phyloP scores from a whole-genome alignment of 2,888 invertebrate species.

The Cataglyphis altisquamis region DNA sequence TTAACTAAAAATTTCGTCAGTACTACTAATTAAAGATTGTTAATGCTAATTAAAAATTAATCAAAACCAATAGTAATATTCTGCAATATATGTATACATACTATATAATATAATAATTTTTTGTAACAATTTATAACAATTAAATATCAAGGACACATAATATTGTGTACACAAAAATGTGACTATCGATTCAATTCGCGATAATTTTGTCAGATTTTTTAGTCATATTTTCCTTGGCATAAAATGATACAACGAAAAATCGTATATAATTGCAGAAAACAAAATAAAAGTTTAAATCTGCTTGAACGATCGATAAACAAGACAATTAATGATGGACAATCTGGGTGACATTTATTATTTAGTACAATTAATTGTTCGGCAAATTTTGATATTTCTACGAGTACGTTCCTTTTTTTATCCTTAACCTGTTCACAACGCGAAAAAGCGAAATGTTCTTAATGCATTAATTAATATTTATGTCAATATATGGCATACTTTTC shows the following conservation, averaged over 20 bases:
- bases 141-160: not conserved
- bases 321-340: constrained; percentile 72
- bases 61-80: not conserved
- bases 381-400: constrained; percentile 74
- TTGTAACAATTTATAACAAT: not conserved
- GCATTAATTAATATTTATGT: constrained; percentile 8
- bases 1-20: not conserved
- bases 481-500: not conserved
- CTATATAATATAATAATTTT: not conserved
- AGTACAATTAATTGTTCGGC: constrained; percentile 70
- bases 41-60: not conserved
- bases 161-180: constrained; percentile 33
- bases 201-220: constrained; percentile 59
- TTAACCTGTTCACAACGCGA: constrained; percentile 53
- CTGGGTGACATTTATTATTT: constrained; percentile 74
- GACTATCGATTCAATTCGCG: constrained; percentile 25
- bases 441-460: not conserved
- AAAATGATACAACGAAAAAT: constrained; percentile 56
- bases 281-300: not conserved
- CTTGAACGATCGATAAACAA: constrained; percentile 23
- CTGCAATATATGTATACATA: too few relatives aligned
- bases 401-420: constrained; percentile 58
- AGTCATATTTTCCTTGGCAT: constrained; percentile 1
- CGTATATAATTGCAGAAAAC: constrained; percentile 1
- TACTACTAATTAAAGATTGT: not conserved